These are phyloP conservation scores for Mormyrus lacerda DNA, from an alignment of 2,113 vertebrate species.

Conservation along the genomic window DNA sequence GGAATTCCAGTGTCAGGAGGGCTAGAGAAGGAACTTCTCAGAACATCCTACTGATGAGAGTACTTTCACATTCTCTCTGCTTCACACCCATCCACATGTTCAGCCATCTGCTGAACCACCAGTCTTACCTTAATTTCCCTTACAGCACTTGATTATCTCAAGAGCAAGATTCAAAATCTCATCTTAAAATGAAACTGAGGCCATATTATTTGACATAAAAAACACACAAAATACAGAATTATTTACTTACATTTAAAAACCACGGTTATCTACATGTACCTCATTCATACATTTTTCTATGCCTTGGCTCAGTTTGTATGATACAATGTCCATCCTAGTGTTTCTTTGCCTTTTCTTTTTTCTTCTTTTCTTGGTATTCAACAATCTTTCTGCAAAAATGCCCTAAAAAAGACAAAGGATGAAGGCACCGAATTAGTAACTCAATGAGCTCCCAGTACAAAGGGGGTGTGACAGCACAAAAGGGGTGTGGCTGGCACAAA, in stretches of 20 bases:
- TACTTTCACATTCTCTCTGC: background rate
- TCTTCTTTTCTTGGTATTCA: slow-evolving; percentile 62
- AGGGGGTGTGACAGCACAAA: background rate
- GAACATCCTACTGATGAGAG: background rate
- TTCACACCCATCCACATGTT: background rate
- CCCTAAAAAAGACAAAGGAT: slow-evolving; percentile 26
- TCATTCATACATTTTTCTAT: background rate
- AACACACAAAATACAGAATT: background rate
- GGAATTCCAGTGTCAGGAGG: background rate
- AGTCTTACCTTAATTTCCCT: background rate
- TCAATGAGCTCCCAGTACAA: background rate
- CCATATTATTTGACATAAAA: background rate
- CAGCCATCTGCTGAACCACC: background rate
- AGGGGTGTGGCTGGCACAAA: background rate
- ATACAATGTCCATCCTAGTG: slow-evolving; percentile 10
- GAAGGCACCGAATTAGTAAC: background rate
- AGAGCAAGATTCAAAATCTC: background rate
- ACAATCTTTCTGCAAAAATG: slow-evolving; percentile 63
- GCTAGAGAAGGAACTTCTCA: background rate
- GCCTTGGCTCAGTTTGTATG: background rate
- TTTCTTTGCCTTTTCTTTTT: slow-evolving; percentile 55
- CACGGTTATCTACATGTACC: background rate
- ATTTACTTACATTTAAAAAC: slow-evolving; percentile 19
- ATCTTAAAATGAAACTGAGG: background rate
- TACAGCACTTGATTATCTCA: background rate